phyloP scores from a whole-genome alignment of 2,113 vertebrate species.

The Polyodon spathula region DNA sequence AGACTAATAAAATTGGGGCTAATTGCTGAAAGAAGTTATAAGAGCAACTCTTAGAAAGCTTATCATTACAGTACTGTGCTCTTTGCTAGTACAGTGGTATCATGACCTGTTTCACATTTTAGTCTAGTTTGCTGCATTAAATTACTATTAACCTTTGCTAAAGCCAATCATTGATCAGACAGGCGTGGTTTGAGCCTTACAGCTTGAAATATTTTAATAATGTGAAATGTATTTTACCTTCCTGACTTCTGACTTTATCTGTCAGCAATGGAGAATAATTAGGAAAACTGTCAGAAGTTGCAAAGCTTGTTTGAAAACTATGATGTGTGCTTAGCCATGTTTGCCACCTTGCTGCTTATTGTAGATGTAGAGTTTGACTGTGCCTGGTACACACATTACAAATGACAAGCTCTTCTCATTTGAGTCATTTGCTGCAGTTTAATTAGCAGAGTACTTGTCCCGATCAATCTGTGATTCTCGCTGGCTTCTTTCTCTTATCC shows the following conservation, averaged over 20 bases:
- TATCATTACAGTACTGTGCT: constrained; percentile 49
- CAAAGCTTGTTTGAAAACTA: constrained; percentile 45
- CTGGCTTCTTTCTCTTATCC: too few species aligned
- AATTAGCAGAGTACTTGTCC: constrained; percentile 67
- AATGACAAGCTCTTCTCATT: constrained; percentile 54
- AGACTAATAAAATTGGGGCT: background rate
- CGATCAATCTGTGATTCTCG: too few species aligned
- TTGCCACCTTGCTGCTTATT: constrained; percentile 53
- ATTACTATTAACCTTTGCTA: constrained; percentile 81
- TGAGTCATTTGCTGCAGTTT: constrained; percentile 56
- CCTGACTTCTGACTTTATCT: constrained; percentile 56
- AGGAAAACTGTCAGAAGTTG: constrained; percentile 64
- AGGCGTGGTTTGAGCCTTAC: constrained; percentile 67
- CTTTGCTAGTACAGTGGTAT: constrained; percentile 63
- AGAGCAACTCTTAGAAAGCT: constrained; percentile 23
- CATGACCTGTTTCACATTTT: constrained; percentile 72
- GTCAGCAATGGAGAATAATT: constrained; percentile 69
- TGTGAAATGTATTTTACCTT: constrained; percentile 59
- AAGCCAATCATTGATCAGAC: constrained; percentile 71
- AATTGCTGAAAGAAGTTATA: constrained; percentile 11
- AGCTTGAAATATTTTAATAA: constrained; percentile 61
- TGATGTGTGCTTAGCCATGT: constrained; percentile 44
- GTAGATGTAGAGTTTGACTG: constrained; percentile 60
- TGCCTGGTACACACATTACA: constrained; percentile 46
- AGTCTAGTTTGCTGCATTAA: constrained; percentile 74